These are phyloP conservation scores for Scaptomyza tumidula DNA, from an alignment of 2,888 invertebrate genomes.

Conservation along the genomic window DNA sequence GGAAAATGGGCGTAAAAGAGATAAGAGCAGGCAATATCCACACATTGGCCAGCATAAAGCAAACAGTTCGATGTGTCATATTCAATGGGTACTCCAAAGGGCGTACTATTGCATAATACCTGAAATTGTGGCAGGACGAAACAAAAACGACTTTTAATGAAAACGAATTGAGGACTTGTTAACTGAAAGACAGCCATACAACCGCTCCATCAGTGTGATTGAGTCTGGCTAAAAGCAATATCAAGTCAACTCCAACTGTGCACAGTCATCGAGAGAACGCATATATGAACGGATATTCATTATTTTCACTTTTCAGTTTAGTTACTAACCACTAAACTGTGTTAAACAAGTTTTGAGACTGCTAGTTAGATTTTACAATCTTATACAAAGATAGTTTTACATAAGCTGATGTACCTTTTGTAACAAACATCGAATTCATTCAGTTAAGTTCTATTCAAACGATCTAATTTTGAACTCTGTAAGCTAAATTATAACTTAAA, in stretches of 20 bases:
- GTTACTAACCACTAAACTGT: background rate
- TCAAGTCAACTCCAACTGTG: background rate
- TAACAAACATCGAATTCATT: no score
- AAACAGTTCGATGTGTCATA: conserved; percentile 93
- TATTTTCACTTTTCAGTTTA: background rate
- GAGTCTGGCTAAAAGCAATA: background rate
- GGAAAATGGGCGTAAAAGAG: conserved; percentile 97
- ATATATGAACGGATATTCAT: background rate
- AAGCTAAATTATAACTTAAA: no score
- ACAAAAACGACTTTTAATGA: conserved; percentile 28
- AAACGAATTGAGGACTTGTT: conserved; percentile 20
- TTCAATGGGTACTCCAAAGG: conserved; percentile 96
- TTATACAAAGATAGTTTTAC: background rate
- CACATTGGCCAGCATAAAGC: conserved; percentile 93
- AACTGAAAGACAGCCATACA: conserved; percentile 9
- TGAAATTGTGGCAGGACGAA: conserved; percentile 52
- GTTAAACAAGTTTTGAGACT: background rate
- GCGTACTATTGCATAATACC: conserved; percentile 96
- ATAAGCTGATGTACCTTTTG: no score
- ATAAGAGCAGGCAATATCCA: conserved; percentile 97
- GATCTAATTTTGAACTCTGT: no score
- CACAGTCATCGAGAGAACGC: background rate
- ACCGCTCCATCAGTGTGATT: background rate
- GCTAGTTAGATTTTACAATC: background rate
- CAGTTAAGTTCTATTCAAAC: no score